Conservation (phyloP, 64 coral and sea anemone genomes). For the Montipora capricornis region DNA sequence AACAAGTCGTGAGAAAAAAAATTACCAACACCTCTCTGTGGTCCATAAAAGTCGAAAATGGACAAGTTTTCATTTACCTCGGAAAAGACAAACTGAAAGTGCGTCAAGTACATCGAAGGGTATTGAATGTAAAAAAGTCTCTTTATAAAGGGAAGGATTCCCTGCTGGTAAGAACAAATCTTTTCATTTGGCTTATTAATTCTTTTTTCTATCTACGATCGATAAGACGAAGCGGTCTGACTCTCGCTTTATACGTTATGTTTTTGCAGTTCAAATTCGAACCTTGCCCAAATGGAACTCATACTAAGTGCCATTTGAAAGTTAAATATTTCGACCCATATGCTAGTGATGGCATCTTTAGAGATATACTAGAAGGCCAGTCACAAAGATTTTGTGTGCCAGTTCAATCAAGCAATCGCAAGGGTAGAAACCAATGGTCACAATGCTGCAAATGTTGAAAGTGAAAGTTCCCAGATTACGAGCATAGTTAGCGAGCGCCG, state of each 20-base stretch:
- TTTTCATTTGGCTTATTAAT: neutral
- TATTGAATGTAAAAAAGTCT: neutral
- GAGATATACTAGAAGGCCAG: neutral
- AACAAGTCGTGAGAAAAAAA: neutral
- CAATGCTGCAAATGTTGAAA: neutral
- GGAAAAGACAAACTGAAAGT: neutral
- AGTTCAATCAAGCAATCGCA: neutral
- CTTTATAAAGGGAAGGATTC: neutral
- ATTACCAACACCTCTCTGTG: neutral
- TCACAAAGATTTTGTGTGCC: neutral
- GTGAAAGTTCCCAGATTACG: neutral
- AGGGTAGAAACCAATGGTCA: neutral
- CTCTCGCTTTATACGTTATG: neutral
- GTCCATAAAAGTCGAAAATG: neutral
- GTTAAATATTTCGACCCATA: neutral
- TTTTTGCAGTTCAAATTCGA: neutral
- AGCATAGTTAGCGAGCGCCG: neutral
- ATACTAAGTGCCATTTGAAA: neutral
- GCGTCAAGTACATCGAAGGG: neutral
- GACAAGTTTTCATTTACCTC: neutral
- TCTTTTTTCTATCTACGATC: neutral
- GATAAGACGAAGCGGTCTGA: neutral
- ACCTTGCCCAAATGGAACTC: neutral
- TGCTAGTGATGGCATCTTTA: slow-evolving; percentile 1
- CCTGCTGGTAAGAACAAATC: neutral